Evolutionary conservation across 2,888 invertebrate species (phyloP).

Genomic region (Pandemis cinnamomeana): DNA sequence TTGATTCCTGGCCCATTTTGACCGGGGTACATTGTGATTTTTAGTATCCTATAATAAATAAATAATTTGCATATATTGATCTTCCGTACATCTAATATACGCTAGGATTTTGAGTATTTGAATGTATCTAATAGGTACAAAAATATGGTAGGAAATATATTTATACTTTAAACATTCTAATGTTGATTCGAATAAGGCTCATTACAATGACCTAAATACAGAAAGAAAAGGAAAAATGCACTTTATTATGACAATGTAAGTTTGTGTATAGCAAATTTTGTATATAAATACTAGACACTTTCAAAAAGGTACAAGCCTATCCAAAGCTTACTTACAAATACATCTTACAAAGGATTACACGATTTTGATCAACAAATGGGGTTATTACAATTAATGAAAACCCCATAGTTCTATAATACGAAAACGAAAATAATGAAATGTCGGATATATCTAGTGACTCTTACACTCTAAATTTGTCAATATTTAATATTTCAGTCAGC

Average conservation of each 20-base stretch:
- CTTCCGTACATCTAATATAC: constrained; percentile 30
- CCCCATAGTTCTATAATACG: constrained; percentile 11
- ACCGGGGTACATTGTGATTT: constrained; percentile 10
- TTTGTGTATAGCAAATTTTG: constrained; percentile 19
- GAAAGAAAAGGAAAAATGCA: constrained; percentile 13
- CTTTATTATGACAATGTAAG: constrained; percentile 10
- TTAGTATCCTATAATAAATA: constrained; percentile 22
- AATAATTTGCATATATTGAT: constrained; percentile 35
- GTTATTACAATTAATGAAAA: constrained; percentile 18
- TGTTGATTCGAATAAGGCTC: constrained; percentile 37
- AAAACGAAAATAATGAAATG: constrained; percentile 21
- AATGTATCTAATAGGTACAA: constrained; percentile 44
- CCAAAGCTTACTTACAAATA: constrained; percentile 30
- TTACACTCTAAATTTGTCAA: constrained; percentile 59
- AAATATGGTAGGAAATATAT: constrained; percentile 44
- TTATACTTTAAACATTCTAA: constrained; percentile 24
- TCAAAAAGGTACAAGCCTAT: constrained; percentile 35
- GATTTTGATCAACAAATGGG: constrained; percentile 13
- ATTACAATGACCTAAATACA: constrained; percentile 22
- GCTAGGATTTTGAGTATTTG: constrained; percentile 35
- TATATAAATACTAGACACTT: constrained; percentile 31
- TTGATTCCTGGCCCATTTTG: not conserved
- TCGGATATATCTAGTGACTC: constrained; percentile 50
- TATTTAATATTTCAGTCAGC: constrained; percentile 58
- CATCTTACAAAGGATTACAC: constrained; percentile 22